These are phyloP conservation scores for Eristalinus sepulchralis DNA, from an alignment of 2,888 invertebrate species.

Conservation along the genomic window DNA sequence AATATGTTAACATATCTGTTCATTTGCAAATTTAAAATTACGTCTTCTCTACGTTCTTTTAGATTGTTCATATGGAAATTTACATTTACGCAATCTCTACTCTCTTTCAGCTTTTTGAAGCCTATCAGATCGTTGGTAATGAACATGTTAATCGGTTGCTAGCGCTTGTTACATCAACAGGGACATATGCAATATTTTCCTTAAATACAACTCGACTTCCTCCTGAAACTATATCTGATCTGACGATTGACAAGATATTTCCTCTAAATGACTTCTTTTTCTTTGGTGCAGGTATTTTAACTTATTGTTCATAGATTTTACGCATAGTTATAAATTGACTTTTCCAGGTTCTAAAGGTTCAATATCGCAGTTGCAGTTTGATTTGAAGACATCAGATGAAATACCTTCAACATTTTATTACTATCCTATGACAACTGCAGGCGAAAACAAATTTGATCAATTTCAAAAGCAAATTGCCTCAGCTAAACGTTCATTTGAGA, in stretches of 20 bases:
- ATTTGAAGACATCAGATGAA: constrained; percentile 76
- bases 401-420: constrained; percentile 77
- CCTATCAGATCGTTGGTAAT: constrained; percentile 79
- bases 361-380: constrained; percentile 77
- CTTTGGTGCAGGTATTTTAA: constrained; percentile 84
- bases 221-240: constrained; percentile 88
- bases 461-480: constrained; percentile 75
- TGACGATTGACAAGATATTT: constrained; percentile 90
- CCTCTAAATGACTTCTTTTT: constrained; percentile 91
- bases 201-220: constrained; percentile 80
- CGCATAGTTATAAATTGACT: neutral
- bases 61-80: too few species aligned
- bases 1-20: too few species aligned
- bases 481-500: constrained; percentile 74
- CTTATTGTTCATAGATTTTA: neutral
- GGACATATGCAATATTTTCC: constrained; percentile 79
- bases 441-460: constrained; percentile 75
- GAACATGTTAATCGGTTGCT: constrained; percentile 78
- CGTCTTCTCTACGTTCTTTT: too few species aligned
- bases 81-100: neutral
- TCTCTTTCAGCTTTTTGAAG: constrained; percentile 77
- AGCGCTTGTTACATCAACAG: constrained; percentile 77
- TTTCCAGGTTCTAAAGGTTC: constrained; percentile 75
- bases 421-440: constrained; percentile 75
- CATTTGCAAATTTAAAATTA: too few species aligned